Evolutionary conservation across 1,140 invertebrate genomes (phyloP), one percentile per base, ranked within the genome.

Genomic region (Chironomus tepperi): DNA sequence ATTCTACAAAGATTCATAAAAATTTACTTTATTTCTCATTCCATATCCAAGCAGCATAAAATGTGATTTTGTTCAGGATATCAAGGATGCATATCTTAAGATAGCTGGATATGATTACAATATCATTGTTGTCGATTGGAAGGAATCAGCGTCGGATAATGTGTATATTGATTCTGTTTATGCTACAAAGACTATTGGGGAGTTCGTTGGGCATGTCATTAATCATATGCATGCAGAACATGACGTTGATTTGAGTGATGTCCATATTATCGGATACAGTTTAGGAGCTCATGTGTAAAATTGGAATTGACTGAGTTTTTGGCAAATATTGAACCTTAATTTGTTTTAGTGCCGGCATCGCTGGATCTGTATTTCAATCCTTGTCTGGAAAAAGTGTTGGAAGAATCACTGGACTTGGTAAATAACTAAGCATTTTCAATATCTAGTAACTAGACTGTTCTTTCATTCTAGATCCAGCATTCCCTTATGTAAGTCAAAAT

Each of bases 241-340:
- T 76, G 82, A 83, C 3, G 76, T 87, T 0, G 79, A 84, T 76
- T 81, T 84, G 0, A 78, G 85, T 75, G 79, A 85, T 21, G 82
- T 91, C 19, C 89, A 91, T 80, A 82, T 91, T 64, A 87, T 91
- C 70, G 90, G 94, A 0, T 94, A 96, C 82, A 96, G 93, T 78
- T 84, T 97, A 43, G 95, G 95, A 15, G 93, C 94, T 0, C 94
- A 97, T 73, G 89, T 95, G 43, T 47, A 34, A 5, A 1, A 3
- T 9, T 47, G 2, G 8, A 47, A 47, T 47, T 10, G 8, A 10
- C 8, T 47, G 8, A 34, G 5, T 34, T 34, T 34, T 34, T 34
- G 24, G 24, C 5, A 34, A 34, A 34, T 34, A 2, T 34, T 34
- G 5, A 34, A 34, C 5, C 2, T 34, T 34, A 34, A 34, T 47